Evolutionary conservation across 2,888 invertebrate genomes (phyloP).

Genomic region (Aelia acuminata): DNA sequence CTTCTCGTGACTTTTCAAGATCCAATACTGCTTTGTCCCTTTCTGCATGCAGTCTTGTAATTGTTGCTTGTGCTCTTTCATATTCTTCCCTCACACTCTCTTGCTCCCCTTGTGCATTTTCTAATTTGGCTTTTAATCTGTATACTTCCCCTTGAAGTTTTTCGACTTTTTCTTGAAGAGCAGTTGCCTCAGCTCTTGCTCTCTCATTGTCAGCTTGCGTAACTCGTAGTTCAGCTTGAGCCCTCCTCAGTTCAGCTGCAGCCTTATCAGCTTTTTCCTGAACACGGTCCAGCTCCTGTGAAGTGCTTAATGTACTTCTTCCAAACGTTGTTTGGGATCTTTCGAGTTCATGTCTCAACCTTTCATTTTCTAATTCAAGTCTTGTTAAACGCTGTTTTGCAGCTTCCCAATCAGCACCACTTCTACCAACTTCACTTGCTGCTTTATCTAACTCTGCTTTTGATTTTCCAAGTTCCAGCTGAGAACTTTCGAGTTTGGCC

Average conservation of each 20-base stretch:
- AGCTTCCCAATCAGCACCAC: slow-evolving; percentile 90
- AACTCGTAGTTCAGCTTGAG: slow-evolving; percentile 90
- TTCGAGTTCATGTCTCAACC: slow-evolving; percentile 88
- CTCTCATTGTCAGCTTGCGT: slow-evolving; percentile 93
- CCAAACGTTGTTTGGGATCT: slow-evolving; percentile 88
- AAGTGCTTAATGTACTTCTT: slow-evolving; percentile 84
- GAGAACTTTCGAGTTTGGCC: slow-evolving; percentile 91
- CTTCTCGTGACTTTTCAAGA: slow-evolving; percentile 88
- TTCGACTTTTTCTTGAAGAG: slow-evolving; percentile 91
- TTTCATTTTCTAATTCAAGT: slow-evolving; percentile 90
- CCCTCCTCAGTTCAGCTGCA: slow-evolving; percentile 86
- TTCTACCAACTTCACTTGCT: slow-evolving; percentile 89
- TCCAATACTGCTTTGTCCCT: slow-evolving; percentile 88
- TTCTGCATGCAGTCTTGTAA: slow-evolving; percentile 89
- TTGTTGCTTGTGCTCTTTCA: slow-evolving; percentile 86
- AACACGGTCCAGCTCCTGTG: slow-evolving; percentile 85
- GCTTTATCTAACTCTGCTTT: slow-evolving; percentile 95
- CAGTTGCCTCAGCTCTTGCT: slow-evolving; percentile 85
- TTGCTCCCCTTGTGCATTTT: slow-evolving; percentile 95
- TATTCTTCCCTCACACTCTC: slow-evolving; percentile 93
- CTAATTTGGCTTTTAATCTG: slow-evolving; percentile 91
- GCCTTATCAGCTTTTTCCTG: slow-evolving; percentile 90
- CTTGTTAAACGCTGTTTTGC: slow-evolving; percentile 86
- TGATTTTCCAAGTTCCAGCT: slow-evolving; percentile 93
- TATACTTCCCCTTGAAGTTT: slow-evolving; percentile 96